phyloP scores from a whole-genome alignment of 2,113 vertebrate species.

The Actenoides hombroni region DNA sequence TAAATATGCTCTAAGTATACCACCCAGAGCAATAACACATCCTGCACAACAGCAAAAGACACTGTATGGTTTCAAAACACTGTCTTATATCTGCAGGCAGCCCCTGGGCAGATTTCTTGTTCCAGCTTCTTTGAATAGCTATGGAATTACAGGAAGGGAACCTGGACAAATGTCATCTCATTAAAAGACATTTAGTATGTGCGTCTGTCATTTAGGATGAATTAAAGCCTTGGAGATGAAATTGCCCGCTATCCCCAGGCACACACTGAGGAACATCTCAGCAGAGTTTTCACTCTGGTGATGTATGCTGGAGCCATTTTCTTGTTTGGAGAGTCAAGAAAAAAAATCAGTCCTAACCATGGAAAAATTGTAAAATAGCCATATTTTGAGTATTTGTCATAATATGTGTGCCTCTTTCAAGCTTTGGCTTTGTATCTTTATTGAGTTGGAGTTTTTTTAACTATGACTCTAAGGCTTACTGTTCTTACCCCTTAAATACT shows the following conservation, averaged over 20 bases:
- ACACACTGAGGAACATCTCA: background rate
- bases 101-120: background rate
- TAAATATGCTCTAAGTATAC: background rate
- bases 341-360: background rate
- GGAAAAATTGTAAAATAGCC: background rate
- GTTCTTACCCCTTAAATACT: background rate
- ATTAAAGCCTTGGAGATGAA: conserved; percentile 24
- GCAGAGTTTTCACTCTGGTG: background rate
- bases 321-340: background rate
- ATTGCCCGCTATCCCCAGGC: background rate
- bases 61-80: background rate
- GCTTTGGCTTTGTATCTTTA: background rate
- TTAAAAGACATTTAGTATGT: conserved; percentile 11
- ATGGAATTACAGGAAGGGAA: background rate
- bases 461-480: background rate
- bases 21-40: background rate
- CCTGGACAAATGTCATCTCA: conserved; percentile 1
- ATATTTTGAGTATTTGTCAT: background rate
- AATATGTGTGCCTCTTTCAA: background rate
- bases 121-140: background rate
- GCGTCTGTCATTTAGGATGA: background rate
- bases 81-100: background rate
- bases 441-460: background rate
- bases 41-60: background rate
- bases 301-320: background rate